phyloP scores from a whole-genome alignment of 2,797 vertebrate genomes.

The Sebastes miniatus region DNA sequence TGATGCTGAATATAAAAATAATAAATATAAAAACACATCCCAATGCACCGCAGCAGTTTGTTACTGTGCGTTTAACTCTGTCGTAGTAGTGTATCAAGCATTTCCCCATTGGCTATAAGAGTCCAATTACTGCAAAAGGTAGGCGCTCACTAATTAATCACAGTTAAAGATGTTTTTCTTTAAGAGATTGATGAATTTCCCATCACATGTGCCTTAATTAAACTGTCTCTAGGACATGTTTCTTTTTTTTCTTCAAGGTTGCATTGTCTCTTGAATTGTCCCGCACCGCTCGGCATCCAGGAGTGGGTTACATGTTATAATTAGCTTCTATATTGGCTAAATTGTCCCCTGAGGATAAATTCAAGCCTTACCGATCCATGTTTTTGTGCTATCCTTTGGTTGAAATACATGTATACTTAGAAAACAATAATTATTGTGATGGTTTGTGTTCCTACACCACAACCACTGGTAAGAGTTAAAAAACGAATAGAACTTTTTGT shows the following conservation, averaged over 20 bases:
- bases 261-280: slow-evolving; percentile 23
- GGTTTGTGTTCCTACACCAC: neutral
- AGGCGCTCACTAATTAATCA: slow-evolving; percentile 66
- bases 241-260: slow-evolving; percentile 28
- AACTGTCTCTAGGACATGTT: slow-evolving; percentile 39
- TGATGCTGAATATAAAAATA: neutral
- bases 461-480: neutral
- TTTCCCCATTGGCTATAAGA: slow-evolving; percentile 55
- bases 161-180: slow-evolving; percentile 40
- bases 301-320: slow-evolving; percentile 41
- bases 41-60: slow-evolving; percentile 2
- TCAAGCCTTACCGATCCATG: neutral
- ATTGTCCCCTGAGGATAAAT: slow-evolving; percentile 16
- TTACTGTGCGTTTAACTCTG: slow-evolving; percentile 2
- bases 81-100: slow-evolving; percentile 12
- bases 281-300: neutral
- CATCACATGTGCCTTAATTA: slow-evolving; percentile 62
- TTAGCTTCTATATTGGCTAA: slow-evolving; percentile 43
- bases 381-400: neutral
- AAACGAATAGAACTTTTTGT: neutral
- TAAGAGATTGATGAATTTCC: slow-evolving; percentile 62
- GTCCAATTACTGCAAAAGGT: slow-evolving; percentile 66
- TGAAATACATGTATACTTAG: neutral
- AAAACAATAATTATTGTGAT: neutral
- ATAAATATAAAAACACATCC: slow-evolving; percentile 22